phyloP scores from a whole-genome alignment of 2,888 invertebrate genomes.

The Tiliacea aurago region DNA sequence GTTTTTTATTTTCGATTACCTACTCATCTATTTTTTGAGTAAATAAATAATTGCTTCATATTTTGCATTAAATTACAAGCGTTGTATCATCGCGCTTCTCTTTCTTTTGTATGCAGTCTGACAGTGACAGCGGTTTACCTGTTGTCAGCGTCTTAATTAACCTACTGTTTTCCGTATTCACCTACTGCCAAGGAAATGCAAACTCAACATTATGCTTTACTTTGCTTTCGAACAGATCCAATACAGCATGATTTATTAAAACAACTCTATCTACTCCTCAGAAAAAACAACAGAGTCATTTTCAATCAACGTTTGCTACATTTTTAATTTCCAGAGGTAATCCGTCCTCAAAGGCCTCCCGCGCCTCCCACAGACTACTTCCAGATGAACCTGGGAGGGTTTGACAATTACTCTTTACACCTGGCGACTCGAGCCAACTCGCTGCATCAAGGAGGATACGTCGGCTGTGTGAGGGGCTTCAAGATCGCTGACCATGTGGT shows the following conservation, averaged over 20 bases:
- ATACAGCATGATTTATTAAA: neutral
- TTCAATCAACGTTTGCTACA: neutral
- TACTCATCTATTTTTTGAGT: no score
- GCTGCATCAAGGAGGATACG: slow-evolving; percentile 92
- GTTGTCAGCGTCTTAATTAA: no score
- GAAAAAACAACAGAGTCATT: no score
- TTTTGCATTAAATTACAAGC: no score
- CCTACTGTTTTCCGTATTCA: neutral
- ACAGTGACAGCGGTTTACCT: no score
- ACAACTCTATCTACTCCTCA: neutral
- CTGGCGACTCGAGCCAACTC: slow-evolving; percentile 80
- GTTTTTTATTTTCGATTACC: no score
- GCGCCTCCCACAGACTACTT: slow-evolving; percentile 97
- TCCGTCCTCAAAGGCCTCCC: slow-evolving; percentile 96
- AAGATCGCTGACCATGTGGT: slow-evolving; percentile 95
- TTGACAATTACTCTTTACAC: slow-evolving; percentile 94
- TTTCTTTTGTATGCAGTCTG: no score
- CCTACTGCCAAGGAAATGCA: neutral
- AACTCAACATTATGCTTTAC: neutral
- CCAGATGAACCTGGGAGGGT: slow-evolving; percentile 96
- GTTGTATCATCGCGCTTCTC: no score
- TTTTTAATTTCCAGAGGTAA: slow-evolving; percentile 92
- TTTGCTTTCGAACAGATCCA: neutral
- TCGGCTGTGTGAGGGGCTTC: slow-evolving; percentile 96
- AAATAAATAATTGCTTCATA: no score